A percentile compares a stretch with the other conserved stretches of the same genome.
phyloP scores from a whole-genome alignment of 2,113 vertebrate genomes.

The Leucopsar rothschildi region DNA sequence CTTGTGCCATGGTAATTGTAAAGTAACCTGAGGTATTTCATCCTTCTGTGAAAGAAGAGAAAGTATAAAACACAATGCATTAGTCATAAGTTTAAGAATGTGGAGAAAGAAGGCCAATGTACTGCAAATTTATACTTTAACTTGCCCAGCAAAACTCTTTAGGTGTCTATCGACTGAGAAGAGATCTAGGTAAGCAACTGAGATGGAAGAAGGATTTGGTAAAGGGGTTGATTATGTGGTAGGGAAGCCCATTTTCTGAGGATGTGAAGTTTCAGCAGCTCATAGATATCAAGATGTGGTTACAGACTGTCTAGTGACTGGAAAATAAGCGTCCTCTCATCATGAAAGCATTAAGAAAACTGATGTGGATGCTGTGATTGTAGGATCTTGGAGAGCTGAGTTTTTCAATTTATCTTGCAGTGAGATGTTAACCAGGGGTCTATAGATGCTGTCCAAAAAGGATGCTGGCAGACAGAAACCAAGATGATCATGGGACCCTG shows the following conservation, averaged over 20 bases:
- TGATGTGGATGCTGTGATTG: not conserved
- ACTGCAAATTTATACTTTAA: not conserved
- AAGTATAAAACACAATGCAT: not conserved
- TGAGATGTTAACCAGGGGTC: not conserved
- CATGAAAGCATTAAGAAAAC: not conserved
- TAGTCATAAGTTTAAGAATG: not conserved
- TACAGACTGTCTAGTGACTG: not conserved
- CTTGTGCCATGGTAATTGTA: not conserved
- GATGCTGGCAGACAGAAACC: not conserved
- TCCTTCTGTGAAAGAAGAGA: not conserved
- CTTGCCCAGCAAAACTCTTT: not conserved
- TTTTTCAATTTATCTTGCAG: not conserved
- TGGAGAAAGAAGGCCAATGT: not conserved
- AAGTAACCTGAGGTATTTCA: constrained; percentile 13
- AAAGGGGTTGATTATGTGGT: not conserved
- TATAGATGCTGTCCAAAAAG: not conserved
- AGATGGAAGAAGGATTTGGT: not conserved
- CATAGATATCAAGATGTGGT: not conserved
- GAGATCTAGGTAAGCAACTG: not conserved
- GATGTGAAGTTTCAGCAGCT: not conserved
- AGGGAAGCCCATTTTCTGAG: not conserved
- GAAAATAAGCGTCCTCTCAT: not conserved
- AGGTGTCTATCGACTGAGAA: not conserved
- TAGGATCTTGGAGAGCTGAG: not conserved
- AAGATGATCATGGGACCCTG: not conserved